Evolutionary conservation across 2,888 invertebrate species (phyloP).

Genomic region (Pristionchus maxplancki): DNA sequence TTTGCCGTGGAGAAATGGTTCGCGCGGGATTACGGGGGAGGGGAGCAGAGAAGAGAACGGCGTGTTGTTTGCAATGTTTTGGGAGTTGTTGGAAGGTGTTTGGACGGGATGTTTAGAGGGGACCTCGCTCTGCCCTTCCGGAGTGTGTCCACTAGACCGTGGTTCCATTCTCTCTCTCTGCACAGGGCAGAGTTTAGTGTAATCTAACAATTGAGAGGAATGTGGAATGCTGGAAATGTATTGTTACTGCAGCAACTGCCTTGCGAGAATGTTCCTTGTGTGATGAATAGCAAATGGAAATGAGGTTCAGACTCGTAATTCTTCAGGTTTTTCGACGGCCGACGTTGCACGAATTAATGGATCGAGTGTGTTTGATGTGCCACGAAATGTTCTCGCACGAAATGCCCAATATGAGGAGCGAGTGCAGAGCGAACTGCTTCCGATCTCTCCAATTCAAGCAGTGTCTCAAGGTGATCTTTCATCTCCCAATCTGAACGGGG

Average conservation of each 20-base stretch:
- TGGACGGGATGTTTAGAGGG: neutral
- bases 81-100: neutral
- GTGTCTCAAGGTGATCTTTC: constrained; percentile 57
- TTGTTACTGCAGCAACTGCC: neutral
- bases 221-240: neutral
- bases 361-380: constrained; percentile 68
- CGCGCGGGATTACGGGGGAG: neutral
- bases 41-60: neutral
- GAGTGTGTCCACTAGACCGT: neutral
- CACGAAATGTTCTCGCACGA: constrained; percentile 72
- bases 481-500: neutral
- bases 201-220: neutral
- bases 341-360: constrained; percentile 69
- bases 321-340: constrained; percentile 65
- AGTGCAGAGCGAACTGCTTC: constrained; percentile 70
- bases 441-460: constrained; percentile 64
- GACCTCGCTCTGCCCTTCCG: neutral
- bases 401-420: constrained; percentile 67
- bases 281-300: neutral
- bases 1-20: neutral
- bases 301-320: constrained; percentile 5
- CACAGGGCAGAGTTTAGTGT: neutral
- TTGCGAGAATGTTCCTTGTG: too few species aligned
- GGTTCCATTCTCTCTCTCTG: neutral
- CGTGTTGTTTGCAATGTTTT: neutral